Conservation (phyloP, 1,140 invertebrate species). For the Cephus cinctus region DNA sequence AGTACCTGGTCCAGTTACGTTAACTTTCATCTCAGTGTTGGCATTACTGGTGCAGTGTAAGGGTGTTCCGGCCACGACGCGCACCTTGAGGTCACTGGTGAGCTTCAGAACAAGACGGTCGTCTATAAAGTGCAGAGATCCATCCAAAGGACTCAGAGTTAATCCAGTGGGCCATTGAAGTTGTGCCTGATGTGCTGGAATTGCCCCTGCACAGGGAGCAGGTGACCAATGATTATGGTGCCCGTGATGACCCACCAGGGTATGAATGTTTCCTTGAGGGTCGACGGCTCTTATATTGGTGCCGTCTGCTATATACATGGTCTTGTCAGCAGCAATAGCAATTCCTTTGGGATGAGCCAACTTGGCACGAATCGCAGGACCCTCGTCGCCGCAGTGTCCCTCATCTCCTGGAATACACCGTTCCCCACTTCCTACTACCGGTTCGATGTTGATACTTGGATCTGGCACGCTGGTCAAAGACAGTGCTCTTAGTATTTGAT, state of each 20-base stretch:
- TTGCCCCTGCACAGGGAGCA: constrained; percentile 78
- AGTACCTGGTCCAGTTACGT: constrained; percentile 21
- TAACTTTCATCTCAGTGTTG: constrained; percentile 30
- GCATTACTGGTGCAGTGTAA: constrained; percentile 71
- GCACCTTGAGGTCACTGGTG: constrained; percentile 86
- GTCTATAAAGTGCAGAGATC: constrained; percentile 92
- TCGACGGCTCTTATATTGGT: constrained; percentile 91
- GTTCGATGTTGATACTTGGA: constrained; percentile 81
- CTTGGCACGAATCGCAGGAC: constrained; percentile 83
- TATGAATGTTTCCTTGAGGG: constrained; percentile 89
- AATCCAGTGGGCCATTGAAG: constrained; percentile 95
- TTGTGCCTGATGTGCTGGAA: constrained; percentile 77
- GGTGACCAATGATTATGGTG: constrained; percentile 91
- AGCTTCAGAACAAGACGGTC: constrained; percentile 90
- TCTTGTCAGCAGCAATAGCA: constrained; percentile 85
- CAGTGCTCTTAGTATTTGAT: constrained; percentile 79
- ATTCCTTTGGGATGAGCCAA: constrained; percentile 95
- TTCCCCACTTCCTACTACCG: constrained; percentile 93
- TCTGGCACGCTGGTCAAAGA: constrained; percentile 76
- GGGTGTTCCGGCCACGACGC: constrained; percentile 87
- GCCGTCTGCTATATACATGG: constrained; percentile 93
- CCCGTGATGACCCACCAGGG: constrained; percentile 88
- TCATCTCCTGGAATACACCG: constrained; percentile 92
- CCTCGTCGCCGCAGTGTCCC: constrained; percentile 90
- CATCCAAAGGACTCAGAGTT: constrained; percentile 89